Conservation (phyloP, 2,797 vertebrate species). For the Menidia menidia region DNA sequence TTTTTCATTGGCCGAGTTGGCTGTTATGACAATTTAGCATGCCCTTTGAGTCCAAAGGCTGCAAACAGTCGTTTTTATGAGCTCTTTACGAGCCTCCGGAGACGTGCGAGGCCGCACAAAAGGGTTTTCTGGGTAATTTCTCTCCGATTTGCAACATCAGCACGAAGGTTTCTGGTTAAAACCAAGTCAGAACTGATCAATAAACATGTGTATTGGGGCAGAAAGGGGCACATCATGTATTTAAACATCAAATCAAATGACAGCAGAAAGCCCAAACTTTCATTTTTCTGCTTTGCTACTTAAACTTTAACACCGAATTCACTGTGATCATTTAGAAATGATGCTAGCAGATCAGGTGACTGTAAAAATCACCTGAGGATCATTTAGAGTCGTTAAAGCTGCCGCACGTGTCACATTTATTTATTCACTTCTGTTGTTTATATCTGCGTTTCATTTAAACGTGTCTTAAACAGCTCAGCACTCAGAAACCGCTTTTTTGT, state of each 20-base stretch:
- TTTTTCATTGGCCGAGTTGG: neutral
- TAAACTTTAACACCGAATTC: neutral
- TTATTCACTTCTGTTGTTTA: too few species aligned
- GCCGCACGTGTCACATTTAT: too few species aligned
- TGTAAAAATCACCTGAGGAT: neutral
- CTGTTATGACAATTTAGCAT: neutral
- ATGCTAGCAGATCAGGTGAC: neutral
- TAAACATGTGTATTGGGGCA: neutral
- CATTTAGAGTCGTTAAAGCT: too few species aligned
- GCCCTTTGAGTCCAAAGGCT: constrained; percentile 15
- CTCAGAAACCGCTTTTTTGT: too few species aligned
- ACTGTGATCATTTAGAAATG: neutral
- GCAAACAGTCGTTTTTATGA: neutral
- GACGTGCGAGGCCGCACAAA: too few species aligned
- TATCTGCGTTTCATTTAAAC: too few species aligned
- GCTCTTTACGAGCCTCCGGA: neutral
- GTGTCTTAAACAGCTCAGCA: too few species aligned
- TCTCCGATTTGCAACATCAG: neutral
- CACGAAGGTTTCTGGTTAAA: neutral
- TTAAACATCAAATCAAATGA: neutral
- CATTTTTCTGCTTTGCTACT: neutral
- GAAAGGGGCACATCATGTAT: too few species aligned
- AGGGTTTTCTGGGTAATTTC: neutral
- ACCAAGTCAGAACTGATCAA: accelerated
- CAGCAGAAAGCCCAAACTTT: neutral